These are phyloP conservation scores for Drosophila suboccidentalis DNA, from an alignment of 2,888 invertebrate species.

Conservation along the genomic window DNA sequence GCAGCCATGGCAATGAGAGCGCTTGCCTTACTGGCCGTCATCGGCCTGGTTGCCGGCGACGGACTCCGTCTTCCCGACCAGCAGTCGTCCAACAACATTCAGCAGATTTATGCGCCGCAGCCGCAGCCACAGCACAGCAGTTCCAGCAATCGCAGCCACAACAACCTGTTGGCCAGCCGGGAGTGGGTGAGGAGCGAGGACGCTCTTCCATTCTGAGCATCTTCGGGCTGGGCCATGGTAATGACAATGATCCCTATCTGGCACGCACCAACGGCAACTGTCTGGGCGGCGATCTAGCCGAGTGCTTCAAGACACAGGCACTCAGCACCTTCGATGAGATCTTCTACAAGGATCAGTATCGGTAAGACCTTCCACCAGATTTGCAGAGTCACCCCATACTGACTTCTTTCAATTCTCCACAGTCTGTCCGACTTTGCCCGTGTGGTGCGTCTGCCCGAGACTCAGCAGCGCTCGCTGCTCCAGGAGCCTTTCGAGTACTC, in stretches of 20 bases:
- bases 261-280: constrained; percentile 91
- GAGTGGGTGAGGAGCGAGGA: constrained; percentile 84
- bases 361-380: constrained; percentile 66
- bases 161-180: constrained; percentile 57
- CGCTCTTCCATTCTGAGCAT: constrained; percentile 92
- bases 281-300: constrained; percentile 92
- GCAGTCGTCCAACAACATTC: constrained; percentile 74
- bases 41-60: constrained; percentile 86
- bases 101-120: constrained; percentile 70
- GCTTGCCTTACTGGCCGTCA: constrained; percentile 85
- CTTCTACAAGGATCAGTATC: constrained; percentile 89
- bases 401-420: constrained; percentile 14
- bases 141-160: constrained; percentile 66
- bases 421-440: constrained; percentile 90
- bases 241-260: constrained; percentile 92
- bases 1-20: constrained; percentile 66
- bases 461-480: constrained; percentile 89
- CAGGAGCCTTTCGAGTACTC: constrained; percentile 91
- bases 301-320: constrained; percentile 94
- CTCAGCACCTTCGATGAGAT: constrained; percentile 92
- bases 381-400: neutral
- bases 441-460: constrained; percentile 89
- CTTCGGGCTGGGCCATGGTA: constrained; percentile 92
- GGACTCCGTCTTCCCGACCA: constrained; percentile 87
- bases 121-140: constrained; percentile 69